A percentile compares a stretch with the other conserved stretches of the same genome.
These are phyloP conservation scores for Eremophila alpestris DNA, from an alignment of 2,797 vertebrate genomes.

Conservation along the genomic window DNA sequence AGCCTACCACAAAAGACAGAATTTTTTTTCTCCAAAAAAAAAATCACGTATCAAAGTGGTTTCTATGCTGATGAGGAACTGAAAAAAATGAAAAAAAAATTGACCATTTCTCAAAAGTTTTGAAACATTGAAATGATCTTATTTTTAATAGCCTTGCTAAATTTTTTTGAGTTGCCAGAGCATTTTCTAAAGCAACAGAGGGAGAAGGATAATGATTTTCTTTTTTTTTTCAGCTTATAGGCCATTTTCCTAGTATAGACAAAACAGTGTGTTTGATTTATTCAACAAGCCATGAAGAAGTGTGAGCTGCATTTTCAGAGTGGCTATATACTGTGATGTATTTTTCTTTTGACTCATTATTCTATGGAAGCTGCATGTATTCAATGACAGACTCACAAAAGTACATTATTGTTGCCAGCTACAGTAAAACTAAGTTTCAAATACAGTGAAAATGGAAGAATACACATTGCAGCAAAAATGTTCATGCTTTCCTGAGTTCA, in stretches of 20 bases:
- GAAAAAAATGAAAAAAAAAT: background rate
- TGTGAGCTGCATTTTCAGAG: background rate
- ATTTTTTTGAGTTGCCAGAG: background rate
- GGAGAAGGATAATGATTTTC: background rate
- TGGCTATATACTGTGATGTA: background rate
- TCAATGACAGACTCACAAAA: background rate
- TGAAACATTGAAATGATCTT: background rate
- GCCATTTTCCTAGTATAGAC: background rate
- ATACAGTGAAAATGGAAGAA: background rate
- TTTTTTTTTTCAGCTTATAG: background rate
- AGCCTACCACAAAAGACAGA: background rate
- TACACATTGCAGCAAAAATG: background rate
- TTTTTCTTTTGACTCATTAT: background rate
- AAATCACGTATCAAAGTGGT: background rate
- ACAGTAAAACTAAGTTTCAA: background rate
- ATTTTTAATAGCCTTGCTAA: background rate
- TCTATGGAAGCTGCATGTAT: background rate
- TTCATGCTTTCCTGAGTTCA: background rate
- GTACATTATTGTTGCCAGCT: background rate
- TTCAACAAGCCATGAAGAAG: background rate
- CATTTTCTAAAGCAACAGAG: background rate
- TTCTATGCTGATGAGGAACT: background rate
- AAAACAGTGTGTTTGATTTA: background rate
- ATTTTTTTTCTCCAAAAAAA: accelerated
- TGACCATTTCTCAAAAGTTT: background rate